Percentiles rank a stretch among this genome's conserved stretches.
These are phyloP conservation scores for Neria commutata DNA, from an alignment of 2,888 invertebrate species.

Conservation along the genomic window DNA sequence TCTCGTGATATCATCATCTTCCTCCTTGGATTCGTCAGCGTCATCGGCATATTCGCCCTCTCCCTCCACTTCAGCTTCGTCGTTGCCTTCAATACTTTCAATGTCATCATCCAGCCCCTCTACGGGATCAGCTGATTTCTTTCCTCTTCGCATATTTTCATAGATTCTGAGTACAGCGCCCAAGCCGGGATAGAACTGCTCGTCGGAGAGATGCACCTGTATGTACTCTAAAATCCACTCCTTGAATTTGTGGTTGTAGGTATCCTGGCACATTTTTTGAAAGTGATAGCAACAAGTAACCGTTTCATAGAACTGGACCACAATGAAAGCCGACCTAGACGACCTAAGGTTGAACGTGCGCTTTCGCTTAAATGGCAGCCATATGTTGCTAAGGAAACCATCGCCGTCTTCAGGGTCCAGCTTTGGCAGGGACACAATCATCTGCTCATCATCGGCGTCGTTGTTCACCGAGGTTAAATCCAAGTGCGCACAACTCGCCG, in stretches of 20 bases:
- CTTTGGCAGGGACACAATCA: conserved; percentile 55
- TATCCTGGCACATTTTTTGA: conserved; percentile 43
- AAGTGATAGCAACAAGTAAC: conserved; percentile 53
- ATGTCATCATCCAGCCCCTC: conserved; percentile 9
- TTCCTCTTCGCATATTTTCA: conserved; percentile 38
- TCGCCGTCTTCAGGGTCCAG: conserved; percentile 44
- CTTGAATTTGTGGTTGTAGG: conserved; percentile 50
- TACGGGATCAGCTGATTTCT: conserved; percentile 10
- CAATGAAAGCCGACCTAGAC: conserved; percentile 44
- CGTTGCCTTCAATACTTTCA: neutral
- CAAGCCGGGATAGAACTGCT: conserved; percentile 57
- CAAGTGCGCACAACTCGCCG: conserved; percentile 47
- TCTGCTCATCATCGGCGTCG: conserved; percentile 41
- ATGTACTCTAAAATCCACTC: conserved; percentile 53
- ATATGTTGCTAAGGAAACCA: conserved; percentile 51
- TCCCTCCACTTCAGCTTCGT: neutral
- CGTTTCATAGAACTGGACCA: conserved; percentile 53
- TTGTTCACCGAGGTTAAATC: conserved; percentile 38
- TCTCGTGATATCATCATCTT: neutral
- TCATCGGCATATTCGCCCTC: conserved; percentile 24
- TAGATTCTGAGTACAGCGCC: conserved; percentile 53
- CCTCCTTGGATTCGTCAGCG: conserved; percentile 7
- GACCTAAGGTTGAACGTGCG: conserved; percentile 54
- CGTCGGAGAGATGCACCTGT: conserved; percentile 51
- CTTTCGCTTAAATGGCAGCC: conserved; percentile 54